Conservation (phyloP, 2,888 invertebrate species). For the Chamaedrilus cognettii region DNA sequence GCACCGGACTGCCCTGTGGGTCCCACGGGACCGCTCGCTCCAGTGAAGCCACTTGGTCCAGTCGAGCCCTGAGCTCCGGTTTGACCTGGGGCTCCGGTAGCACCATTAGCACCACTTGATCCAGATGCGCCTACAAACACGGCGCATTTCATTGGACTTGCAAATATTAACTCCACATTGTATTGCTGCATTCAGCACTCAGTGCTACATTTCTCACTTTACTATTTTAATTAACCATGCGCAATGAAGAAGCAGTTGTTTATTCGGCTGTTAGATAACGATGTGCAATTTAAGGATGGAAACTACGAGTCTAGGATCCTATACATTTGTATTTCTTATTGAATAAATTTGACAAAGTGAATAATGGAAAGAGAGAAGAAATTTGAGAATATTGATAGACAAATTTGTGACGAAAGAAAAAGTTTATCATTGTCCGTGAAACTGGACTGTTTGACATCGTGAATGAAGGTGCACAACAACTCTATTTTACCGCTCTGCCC, state of each 20-base stretch:
- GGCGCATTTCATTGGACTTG: constrained; percentile 21
- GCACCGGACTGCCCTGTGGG: constrained; percentile 16
- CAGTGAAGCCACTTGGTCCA: constrained; percentile 8
- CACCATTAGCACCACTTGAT: constrained; percentile 2
- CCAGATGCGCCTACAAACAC: constrained; percentile 23
- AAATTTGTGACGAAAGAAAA: too few species aligned
- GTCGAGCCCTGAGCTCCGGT: constrained; percentile 12
- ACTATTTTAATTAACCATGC: not conserved
- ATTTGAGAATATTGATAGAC: too few species aligned
- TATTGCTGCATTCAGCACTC: not conserved
- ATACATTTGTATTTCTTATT: too few species aligned
- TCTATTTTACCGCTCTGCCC: constrained; percentile 5
- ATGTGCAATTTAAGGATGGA: too few species aligned
- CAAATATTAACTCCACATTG: not conserved
- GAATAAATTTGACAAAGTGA: too few species aligned
- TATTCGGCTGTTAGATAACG: too few species aligned
- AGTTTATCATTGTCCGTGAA: too few species aligned
- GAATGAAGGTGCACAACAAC: too few species aligned
- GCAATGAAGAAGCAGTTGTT: too few species aligned
- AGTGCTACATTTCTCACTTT: not conserved
- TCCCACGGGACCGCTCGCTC: constrained; percentile 17
- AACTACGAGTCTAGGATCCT: too few species aligned
- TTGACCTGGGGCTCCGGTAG: constrained; percentile 13
- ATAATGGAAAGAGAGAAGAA: too few species aligned
- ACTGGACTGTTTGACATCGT: too few species aligned